A percentile compares a stretch with the other conserved stretches of the same genome.
Conservation (phyloP, 2,888 invertebrate genomes). For the Thyatira batis region DNA sequence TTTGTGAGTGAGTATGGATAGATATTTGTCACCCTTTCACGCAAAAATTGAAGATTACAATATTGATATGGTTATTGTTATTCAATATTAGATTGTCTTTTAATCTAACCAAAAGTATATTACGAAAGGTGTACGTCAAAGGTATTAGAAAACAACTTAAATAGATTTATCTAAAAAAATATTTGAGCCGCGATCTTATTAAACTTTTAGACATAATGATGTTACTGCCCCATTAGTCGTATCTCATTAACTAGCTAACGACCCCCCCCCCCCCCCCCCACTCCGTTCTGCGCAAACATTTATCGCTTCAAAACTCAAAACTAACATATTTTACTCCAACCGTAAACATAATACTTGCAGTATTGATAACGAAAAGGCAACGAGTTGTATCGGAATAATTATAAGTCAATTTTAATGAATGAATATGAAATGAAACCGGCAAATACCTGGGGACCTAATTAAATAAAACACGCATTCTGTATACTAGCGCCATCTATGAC, state of each 20-base stretch:
- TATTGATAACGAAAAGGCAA: not conserved
- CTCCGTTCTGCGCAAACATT: not conserved
- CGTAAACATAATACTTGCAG: not conserved
- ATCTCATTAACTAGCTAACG: not conserved
- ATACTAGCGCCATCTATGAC: slow-evolving; percentile 26
- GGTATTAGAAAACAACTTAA: too few species aligned
- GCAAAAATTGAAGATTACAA: too few species aligned
- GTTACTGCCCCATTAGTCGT: not conserved
- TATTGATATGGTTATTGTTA: too few species aligned
- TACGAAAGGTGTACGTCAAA: too few species aligned
- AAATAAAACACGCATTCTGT: not conserved
- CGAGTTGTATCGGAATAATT: not conserved
- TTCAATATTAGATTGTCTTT: too few species aligned
- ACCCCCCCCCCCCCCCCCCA: not conserved
- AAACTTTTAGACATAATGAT: not conserved
- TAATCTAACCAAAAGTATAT: too few species aligned
- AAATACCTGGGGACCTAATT: not conserved
- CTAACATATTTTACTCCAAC: not conserved
- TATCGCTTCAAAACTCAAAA: not conserved
- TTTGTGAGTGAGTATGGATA: too few species aligned
- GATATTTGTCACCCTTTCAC: too few species aligned
- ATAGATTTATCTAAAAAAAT: too few species aligned
- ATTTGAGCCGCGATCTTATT: too few species aligned
- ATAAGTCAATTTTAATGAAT: not conserved
- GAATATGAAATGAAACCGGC: slow-evolving; percentile 1